A percentile compares a stretch with the other conserved stretches of the same genome.
Conservation (phyloP, 2,113 vertebrate genomes). For the Anas platyrhynchos region DNA sequence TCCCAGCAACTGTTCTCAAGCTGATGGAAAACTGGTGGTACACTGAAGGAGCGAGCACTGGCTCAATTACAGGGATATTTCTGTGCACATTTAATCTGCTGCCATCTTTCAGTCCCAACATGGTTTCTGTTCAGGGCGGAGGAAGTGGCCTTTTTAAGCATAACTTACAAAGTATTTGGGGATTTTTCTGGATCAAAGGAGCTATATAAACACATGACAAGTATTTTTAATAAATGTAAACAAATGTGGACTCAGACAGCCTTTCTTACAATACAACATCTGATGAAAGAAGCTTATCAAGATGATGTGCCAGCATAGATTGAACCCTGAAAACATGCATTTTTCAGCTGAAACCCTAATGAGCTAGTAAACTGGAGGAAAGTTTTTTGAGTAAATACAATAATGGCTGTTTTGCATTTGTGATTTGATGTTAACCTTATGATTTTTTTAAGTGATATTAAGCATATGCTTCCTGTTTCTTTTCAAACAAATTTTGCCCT, state of each 20-base stretch:
- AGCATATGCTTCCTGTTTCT: constrained; percentile 68
- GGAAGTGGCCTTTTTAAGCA: not conserved
- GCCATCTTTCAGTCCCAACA: not conserved
- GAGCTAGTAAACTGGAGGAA: constrained; percentile 12
- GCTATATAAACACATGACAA: constrained; percentile 43
- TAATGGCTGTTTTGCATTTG: constrained; percentile 64
- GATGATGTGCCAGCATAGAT: not conserved
- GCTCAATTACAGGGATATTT: not conserved
- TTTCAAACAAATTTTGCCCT: constrained; percentile 60
- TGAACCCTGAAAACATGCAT: constrained; percentile 18
- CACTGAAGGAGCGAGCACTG: not conserved
- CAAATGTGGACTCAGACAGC: constrained; percentile 13
- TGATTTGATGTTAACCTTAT: constrained; percentile 67
- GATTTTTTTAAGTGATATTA: constrained; percentile 53
- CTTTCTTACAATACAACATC: constrained; percentile 10
- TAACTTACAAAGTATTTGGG: constrained; percentile 12
- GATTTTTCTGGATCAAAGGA: constrained; percentile 42
- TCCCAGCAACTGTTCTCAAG: not conserved
- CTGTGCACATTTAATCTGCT: not conserved
- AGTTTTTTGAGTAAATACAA: constrained; percentile 47
- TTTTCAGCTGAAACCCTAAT: constrained; percentile 33
- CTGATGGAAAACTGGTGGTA: not conserved
- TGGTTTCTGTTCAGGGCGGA: not conserved
- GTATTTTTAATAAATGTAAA: constrained; percentile 64
- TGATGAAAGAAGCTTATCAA: constrained; percentile 40